phyloP scores from a whole-genome alignment of 92 coral and sea anemone genomes.

The Porites divaricata region DNA sequence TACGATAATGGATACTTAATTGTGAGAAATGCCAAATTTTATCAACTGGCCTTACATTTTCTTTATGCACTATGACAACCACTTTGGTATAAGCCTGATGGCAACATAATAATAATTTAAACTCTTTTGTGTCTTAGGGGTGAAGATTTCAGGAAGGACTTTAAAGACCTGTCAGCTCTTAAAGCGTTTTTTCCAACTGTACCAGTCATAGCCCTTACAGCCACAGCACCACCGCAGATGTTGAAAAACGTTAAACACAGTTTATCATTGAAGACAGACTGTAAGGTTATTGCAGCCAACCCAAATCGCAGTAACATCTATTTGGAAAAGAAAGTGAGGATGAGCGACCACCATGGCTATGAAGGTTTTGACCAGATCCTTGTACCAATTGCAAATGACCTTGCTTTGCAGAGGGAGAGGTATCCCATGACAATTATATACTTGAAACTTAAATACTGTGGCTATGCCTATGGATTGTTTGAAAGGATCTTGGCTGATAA shows the following conservation, averaged over 20 bases:
- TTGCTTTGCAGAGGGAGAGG: conserved; percentile 47
- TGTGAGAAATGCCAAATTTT: too few relatives aligned
- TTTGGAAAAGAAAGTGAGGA: conserved; percentile 43
- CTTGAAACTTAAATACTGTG: background rate
- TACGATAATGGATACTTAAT: too few relatives aligned
- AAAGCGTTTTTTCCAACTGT: conserved; percentile 51
- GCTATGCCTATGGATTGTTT: conserved; percentile 53
- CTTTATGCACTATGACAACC: too few relatives aligned
- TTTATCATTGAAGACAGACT: conserved; percentile 24
- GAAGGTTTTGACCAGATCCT: conserved; percentile 51
- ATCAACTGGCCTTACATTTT: too few relatives aligned
- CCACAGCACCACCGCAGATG: conserved; percentile 57
- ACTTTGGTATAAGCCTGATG: too few relatives aligned
- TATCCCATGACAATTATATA: conserved; percentile 55
- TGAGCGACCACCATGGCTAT: conserved; percentile 39
- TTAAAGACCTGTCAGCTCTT: conserved; percentile 47
- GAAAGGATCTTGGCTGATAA: conserved; percentile 52
- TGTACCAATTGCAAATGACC: conserved; percentile 59
- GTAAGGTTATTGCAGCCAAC: conserved; percentile 51
- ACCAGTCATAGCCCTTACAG: conserved; percentile 58
- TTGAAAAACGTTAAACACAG: conserved; percentile 35
- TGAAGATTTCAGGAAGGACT: conserved; percentile 58
- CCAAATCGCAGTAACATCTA: conserved; percentile 54
- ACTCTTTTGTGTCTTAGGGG: too few relatives aligned
- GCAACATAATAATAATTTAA: too few relatives aligned